Evolutionary conservation across 92 coral and sea anemone species (phyloP), one percentile per base, ranked within the genome.

Genomic region (Paragorgia papillata): DNA sequence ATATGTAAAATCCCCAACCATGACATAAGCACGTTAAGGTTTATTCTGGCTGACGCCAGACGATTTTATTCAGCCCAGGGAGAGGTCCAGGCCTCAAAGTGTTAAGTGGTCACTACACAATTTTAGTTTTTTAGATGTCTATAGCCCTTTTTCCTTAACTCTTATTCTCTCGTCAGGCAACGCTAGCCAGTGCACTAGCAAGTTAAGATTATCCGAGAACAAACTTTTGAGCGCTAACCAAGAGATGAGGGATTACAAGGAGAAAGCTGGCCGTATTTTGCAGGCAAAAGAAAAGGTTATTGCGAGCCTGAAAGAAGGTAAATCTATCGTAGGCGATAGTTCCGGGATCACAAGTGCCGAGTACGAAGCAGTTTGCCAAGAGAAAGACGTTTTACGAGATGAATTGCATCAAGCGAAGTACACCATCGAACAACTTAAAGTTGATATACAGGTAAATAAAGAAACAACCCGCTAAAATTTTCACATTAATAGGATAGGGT

Each of bases 271-370:
- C 59, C 83, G 98, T 69, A 94, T 94, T 66, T 76, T 94, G 28
- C 98, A 94, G 90, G 97, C 97, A 34, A 93, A 93, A 60, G 97
- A 93, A 69, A 93, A 93, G 70, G 97, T 93, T 27, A 93, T 93
- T 33, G 66, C 88, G 39, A 91, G 94, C 62, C 83, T 93, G 51
- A 91, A 96, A 33, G 97, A 91, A 59, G 97, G 97, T 7, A 88
- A 86, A 21, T 85, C 88, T 2, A 89, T 90, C 21, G 98, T 91
- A 57, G 97, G 89, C 19, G 55, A 73, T 48, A 75, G 79, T n/a
- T 76, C 87, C 4, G 98, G 97, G 56, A 82, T 94, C 15, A 88
- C 89, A 4, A 88, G 88, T 61, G 87, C 95, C 37, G 98, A 94
- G 60, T 89, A 81, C 50, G 98, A 94, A 34, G 98, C 88, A 29